Percentiles rank a stretch among this genome's conserved stretches.
These are phyloP conservation scores for Brachionus paranguensis DNA, from an alignment of 1,140 invertebrate genomes.

Conservation along the genomic window DNA sequence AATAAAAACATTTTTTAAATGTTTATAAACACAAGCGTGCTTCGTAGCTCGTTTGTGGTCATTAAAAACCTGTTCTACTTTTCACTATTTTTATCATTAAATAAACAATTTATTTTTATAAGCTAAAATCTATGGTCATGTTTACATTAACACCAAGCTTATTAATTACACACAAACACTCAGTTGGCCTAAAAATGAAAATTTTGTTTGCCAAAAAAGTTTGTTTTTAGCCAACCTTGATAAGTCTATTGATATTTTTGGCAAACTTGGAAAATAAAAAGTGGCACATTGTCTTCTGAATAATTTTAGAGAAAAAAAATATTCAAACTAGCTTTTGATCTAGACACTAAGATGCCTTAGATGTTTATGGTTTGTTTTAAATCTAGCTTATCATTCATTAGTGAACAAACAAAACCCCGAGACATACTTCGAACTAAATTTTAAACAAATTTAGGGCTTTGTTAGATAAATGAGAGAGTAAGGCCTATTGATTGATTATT, in stretches of 20 bases:
- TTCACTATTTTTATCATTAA: neutral
- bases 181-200: neutral
- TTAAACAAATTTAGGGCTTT: neutral
- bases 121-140: neutral
- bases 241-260: neutral
- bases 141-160: neutral
- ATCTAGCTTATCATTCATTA: neutral
- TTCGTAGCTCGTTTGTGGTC: neutral
- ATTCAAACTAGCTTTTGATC: neutral
- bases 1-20: neutral
- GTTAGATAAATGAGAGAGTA: neutral
- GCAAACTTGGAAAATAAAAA: neutral
- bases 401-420: neutral
- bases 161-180: neutral
- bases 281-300: neutral
- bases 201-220: neutral
- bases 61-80: constrained; percentile 1
- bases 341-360: neutral
- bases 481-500: neutral
- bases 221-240: neutral
- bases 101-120: neutral
- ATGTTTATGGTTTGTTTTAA: neutral
- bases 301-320: neutral
- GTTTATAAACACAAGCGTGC: neutral
- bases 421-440: neutral